A percentile compares a stretch with the other conserved stretches of the same genome.
phyloP scores from a whole-genome alignment of 2,113 vertebrate species.

The Pelodiscus sinensis region DNA sequence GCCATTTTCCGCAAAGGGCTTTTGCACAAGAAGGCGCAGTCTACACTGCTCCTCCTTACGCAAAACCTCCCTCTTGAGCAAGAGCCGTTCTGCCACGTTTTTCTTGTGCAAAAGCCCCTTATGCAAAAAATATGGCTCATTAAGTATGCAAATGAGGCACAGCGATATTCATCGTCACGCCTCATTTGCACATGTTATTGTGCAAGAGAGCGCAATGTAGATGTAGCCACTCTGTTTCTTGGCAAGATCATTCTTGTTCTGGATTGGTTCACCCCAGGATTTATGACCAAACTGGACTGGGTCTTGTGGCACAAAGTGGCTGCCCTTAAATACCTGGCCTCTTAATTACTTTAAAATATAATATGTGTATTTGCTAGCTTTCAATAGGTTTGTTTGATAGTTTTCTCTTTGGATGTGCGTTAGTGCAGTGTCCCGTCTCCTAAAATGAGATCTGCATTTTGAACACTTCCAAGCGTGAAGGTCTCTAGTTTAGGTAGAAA shows the following conservation, averaged over 20 bases:
- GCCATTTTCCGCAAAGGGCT: no score
- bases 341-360: background rate
- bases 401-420: background rate
- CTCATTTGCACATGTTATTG: no score
- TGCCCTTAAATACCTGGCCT: background rate
- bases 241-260: background rate
- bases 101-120: no score
- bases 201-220: no score
- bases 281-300: constrained; percentile 1
- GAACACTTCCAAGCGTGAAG: background rate
- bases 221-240: background rate
- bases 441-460: background rate
- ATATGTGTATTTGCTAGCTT: fast-evolving
- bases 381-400: background rate
- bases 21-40: no score
- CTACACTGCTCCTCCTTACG: no score
- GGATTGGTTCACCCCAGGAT: background rate
- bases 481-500: background rate
- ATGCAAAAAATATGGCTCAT: no score
- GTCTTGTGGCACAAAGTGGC: background rate
- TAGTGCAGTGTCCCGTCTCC: background rate
- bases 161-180: no score
- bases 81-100: no score
- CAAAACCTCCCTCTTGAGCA: no score
- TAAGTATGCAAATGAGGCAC: no score